A percentile compares a stretch with the other conserved stretches of the same genome.
phyloP scores from a whole-genome alignment of 2,888 invertebrate genomes.

The Phorcus lineatus region DNA sequence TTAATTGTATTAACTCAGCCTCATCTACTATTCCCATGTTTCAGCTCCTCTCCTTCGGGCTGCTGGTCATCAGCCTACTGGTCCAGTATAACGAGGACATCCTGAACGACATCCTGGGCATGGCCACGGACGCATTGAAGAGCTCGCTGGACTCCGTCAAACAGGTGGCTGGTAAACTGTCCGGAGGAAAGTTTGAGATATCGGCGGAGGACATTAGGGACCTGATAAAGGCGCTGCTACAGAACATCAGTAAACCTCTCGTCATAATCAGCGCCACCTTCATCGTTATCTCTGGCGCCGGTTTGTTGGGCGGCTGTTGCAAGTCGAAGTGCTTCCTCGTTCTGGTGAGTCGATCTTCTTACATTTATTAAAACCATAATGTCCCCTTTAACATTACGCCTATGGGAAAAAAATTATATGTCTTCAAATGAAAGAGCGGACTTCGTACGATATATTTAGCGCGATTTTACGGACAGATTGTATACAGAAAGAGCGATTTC shows the following conservation, averaged over 20 bases:
- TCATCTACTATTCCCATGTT: too few species aligned
- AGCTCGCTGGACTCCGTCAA: not conserved
- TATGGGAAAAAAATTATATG: too few species aligned
- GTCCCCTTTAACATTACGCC: too few species aligned
- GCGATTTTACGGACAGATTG: too few species aligned
- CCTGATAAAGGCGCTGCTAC: not conserved
- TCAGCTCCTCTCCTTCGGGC: not conserved
- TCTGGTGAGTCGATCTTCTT: not conserved
- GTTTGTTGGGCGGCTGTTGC: not conserved
- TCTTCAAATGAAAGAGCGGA: too few species aligned
- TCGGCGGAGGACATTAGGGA: not conserved
- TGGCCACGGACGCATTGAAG: not conserved
- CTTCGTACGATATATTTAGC: too few species aligned
- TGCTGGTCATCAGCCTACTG: not conserved
- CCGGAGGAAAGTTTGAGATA: not conserved
- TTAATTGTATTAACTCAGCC: too few species aligned
- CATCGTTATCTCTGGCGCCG: conserved; percentile 24
- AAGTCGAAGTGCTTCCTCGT: not conserved
- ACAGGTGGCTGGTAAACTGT: not conserved
- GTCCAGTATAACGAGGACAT: not conserved
- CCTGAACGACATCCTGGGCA: not conserved
- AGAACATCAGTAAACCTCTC: conserved; percentile 10
- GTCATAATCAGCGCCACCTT: not conserved
- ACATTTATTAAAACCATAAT: too few species aligned
- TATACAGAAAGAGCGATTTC: too few species aligned